Evolutionary conservation across 37 sponge, comb jelly and placozoan genomes (phyloP).

Genomic region (Halisarca cf. caerulea): DNA sequence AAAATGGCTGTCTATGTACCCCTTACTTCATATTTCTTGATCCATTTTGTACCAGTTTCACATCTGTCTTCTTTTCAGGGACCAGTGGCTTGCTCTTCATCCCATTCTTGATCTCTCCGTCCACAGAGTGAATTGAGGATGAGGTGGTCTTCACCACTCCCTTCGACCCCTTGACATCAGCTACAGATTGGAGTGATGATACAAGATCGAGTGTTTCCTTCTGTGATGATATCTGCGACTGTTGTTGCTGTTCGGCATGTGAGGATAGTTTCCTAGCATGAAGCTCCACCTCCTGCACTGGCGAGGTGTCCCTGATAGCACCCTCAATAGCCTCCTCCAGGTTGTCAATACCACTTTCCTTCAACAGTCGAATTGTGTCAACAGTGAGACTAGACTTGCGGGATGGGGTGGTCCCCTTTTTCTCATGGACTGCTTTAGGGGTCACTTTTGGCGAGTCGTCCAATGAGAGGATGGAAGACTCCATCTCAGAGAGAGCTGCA

Average conservation of each 20-base stretch:
- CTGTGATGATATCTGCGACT: not conserved
- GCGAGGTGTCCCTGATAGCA: conserved; percentile 8
- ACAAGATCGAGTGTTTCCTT: not conserved
- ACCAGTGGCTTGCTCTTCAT: not conserved
- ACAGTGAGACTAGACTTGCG: not conserved
- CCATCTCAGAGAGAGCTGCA: conserved; percentile 9
- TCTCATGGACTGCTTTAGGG: not conserved
- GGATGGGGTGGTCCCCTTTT: not conserved
- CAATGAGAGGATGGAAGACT: not conserved
- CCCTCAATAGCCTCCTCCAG: not conserved
- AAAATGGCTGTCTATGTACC: too few relatives aligned
- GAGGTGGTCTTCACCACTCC: too few relatives aligned
- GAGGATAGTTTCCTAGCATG: not conserved
- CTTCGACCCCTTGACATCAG: not conserved
- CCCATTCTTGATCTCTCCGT: not conserved
- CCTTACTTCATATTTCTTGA: too few relatives aligned
- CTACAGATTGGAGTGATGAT: conserved; percentile 3
- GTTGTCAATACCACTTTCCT: not conserved
- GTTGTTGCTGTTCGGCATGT: not conserved
- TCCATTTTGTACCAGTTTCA: too few relatives aligned
- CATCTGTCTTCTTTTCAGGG: too few relatives aligned
- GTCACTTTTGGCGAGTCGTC: not conserved
- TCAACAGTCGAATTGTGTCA: not conserved
- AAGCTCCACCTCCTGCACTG: not conserved
- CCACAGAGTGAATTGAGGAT: too few relatives aligned